Base-by-base conservation (phyloP, 53 echinoderm and acorn worm species). In the Zoroaster sp. region DNA sequence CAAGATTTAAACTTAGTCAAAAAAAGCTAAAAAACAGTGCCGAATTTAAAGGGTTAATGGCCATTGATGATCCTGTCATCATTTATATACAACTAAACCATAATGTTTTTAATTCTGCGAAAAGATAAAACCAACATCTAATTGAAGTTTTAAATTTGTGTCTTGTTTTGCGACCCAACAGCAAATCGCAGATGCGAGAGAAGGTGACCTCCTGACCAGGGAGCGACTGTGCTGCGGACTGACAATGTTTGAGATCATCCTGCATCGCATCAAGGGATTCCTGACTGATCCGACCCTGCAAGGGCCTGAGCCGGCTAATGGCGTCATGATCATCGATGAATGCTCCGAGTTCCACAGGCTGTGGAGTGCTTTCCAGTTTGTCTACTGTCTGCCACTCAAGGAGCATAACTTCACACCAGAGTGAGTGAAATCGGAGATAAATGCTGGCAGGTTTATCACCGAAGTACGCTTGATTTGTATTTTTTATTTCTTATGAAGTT, bases 331-430 rank as follows among this genome's bases (percentile, higher is more conserved):
- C 85, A 88, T 99, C 12, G 99, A 99, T 66, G 99, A 99, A 82
- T 99, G 99, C 54, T 93, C 94, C 0, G 99, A 99, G 88, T 99
- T 99, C 88, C 99, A 99, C 86, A 76, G 99, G 69, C 87, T 99
- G n/a, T 99, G 99, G 99, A 99, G 99, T 80, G 99, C 99, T 44
- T 94, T 99, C 72, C 99, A 99, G 92, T 99, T 99, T 86, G 99
- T 99, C 33, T 95, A 95, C 83, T 94, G 99, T 66, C 90, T 99
- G 28, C 99, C 99, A 17, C 96, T 99, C 74, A 93, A 96, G 75
- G 93, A 94, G 73, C 73, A 93, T 76, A 94, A 99, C 87, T 96
- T 91, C 83, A 99, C 99, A 38, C 93, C 95, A 71, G 99, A 99
- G 99, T 99, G 87, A 95, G 95, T 75, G 31, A 35, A 0, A 30